Percentiles rank a stretch among this genome's conserved stretches.
Conservation (phyloP, 2,113 vertebrate species). For the Rattus rattus region DNA sequence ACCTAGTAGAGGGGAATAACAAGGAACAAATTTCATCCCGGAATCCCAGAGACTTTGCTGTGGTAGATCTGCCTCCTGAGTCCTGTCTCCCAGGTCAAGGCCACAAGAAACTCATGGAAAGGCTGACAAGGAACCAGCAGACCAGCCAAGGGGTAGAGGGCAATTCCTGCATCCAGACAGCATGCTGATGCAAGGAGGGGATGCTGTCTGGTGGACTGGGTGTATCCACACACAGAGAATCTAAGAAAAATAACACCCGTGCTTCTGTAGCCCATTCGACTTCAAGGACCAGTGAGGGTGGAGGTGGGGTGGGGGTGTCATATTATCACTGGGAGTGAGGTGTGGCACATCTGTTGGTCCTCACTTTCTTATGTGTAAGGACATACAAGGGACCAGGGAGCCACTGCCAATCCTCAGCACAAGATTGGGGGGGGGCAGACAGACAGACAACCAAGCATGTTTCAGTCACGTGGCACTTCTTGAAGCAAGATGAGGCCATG, state of each 20-base stretch:
- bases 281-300: neutral
- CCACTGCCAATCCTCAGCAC: neutral
- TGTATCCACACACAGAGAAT: neutral
- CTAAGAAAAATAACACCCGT: neutral
- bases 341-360: neutral
- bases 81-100: neutral
- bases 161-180: neutral
- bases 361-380: neutral
- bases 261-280: neutral
- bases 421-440: neutral
- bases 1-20: neutral
- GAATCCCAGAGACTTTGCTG: neutral
- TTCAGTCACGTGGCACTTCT: constrained; percentile 13
- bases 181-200: neutral
- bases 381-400: neutral
- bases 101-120: neutral
- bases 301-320: neutral
- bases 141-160: neutral
- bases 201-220: neutral
- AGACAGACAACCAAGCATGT: neutral
- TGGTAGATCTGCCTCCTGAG: neutral
- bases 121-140: neutral
- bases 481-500: neutral
- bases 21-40: neutral
- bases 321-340: neutral